Evolutionary conservation across 2,888 invertebrate species (phyloP), one percentile per base, ranked within the genome.

Genomic region (Lasioglossum morio): DNA sequence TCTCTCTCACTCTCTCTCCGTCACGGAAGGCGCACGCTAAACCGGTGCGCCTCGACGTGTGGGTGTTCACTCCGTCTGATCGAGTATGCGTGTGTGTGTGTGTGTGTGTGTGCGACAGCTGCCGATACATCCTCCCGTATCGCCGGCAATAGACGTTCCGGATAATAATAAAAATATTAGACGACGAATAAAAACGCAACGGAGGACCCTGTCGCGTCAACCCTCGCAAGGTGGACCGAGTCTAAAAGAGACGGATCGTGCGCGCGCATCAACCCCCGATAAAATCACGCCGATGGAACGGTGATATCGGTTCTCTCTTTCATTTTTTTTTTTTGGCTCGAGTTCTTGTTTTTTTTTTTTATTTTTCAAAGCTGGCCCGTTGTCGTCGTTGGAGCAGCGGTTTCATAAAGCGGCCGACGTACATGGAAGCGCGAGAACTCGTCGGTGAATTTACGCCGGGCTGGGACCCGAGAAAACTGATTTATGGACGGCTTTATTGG

Each of bases 201-300:
- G 46, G 70, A 27, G 60, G 27, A 30, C 40, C 4, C 53, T 53
- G 30, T 27, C 72, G 72, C 79, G 1, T 30, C 30, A 30, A 30
- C 30, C 30, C 30, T 63, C 16, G 30, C 63, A 79, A 85, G 77
- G 77, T 60, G 80, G 46, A 46, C 46, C 69, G 73, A 53, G 81
- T 82, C 78, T 89, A 82, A 89, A 80, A 84, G 87, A 90, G 89
- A 89, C 79, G 87, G 87, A 89, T 89, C 89, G 76, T 79, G 48
- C 79, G 77, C 69, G n/a, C 46, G 16, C 23, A 2, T 12, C 12
- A 63, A 43, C 4, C 27, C 66, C 70, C 73, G 79, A 84, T 84
- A 78, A 81, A 79, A 78, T 81, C 81, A 84, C 82, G 80, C 69
- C 76, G 70, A 66, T 80, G 37, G 74, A 78, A 81, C 78, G 76